Conservation (phyloP, 2,113 vertebrate species). For the Progne subis region DNA sequence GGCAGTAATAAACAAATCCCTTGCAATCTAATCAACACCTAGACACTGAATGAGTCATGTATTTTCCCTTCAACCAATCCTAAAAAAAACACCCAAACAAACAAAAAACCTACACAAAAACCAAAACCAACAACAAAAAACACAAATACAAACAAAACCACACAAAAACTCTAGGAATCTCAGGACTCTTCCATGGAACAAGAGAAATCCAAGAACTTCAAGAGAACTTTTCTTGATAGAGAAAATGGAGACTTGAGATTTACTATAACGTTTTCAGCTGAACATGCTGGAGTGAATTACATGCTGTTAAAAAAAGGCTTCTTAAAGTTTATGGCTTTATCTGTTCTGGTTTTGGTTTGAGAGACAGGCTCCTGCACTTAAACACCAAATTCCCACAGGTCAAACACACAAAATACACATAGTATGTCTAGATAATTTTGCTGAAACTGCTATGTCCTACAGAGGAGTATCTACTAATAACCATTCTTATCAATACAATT, state of each 20-base stretch:
- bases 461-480: background rate
- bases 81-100: background rate
- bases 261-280: background rate
- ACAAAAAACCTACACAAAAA: background rate
- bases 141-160: background rate
- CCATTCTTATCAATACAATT: background rate
- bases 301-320: background rate
- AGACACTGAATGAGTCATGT: background rate
- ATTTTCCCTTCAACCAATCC: background rate
- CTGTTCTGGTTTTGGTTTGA: background rate
- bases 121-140: background rate
- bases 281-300: background rate
- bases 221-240: background rate
- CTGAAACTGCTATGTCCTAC: background rate
- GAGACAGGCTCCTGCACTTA: background rate
- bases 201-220: background rate
- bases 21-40: background rate
- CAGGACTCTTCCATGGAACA: background rate
- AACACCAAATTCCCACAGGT: background rate
- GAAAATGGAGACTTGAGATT: background rate
- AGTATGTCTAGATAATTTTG: fast-evolving
- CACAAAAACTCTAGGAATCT: background rate
- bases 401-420: background rate
- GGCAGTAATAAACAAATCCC: background rate
- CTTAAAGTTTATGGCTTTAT: background rate